Percentiles rank a stretch among this genome's conserved stretches.
phyloP scores from a whole-genome alignment of 2,888 invertebrate species.

The Muschampia staudingeri region DNA sequence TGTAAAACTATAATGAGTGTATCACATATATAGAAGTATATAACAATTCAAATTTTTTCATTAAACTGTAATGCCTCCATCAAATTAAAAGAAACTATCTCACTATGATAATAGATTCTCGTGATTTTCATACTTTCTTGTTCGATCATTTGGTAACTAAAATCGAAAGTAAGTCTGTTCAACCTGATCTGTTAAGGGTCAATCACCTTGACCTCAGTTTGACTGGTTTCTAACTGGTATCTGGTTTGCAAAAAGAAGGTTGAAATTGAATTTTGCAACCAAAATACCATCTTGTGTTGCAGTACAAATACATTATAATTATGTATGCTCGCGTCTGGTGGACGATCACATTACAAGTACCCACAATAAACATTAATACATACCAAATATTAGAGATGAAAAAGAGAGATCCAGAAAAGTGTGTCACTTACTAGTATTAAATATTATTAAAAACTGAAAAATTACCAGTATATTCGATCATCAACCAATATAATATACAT shows the following conservation, averaged over 20 bases:
- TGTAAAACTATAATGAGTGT: too few relatives aligned
- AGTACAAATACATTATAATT: background rate
- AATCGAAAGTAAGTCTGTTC: constrained; percentile 28
- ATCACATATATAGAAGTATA: too few relatives aligned
- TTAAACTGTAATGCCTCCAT: too few relatives aligned
- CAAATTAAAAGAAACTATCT: too few relatives aligned
- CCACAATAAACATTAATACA: too few relatives aligned
- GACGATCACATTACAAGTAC: background rate
- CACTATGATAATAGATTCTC: background rate
- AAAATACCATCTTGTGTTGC: constrained; percentile 18
- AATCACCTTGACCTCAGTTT: constrained; percentile 38
- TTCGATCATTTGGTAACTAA: background rate
- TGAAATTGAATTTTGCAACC: constrained; percentile 25
- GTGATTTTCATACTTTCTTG: background rate
- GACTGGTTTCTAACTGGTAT: constrained; percentile 33
- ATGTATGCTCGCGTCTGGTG: background rate
- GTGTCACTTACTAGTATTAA: too few relatives aligned
- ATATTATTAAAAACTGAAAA: too few relatives aligned
- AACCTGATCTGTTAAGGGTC: constrained; percentile 22
- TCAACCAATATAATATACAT: too few relatives aligned
- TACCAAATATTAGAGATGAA: too few relatives aligned
- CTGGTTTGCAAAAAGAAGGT: constrained; percentile 24
- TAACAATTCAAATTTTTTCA: too few relatives aligned
- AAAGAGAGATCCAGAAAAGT: too few relatives aligned
- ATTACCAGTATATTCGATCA: too few relatives aligned